Evolutionary conservation across 2,888 invertebrate genomes (phyloP).

Genomic region (Agrilus cyanescens): DNA sequence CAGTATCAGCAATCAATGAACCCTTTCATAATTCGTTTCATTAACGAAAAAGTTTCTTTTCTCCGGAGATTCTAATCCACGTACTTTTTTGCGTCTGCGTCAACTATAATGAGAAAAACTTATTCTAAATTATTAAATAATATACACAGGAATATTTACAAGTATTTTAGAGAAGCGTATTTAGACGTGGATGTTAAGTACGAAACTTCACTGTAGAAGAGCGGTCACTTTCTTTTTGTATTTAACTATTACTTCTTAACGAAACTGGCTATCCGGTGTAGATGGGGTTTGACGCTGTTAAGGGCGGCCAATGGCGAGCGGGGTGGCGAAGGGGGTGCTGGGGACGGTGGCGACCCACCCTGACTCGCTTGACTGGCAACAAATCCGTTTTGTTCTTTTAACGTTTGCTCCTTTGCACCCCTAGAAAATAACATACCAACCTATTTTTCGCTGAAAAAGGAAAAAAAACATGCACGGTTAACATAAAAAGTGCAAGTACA

Average conservation of each 20-base stretch:
- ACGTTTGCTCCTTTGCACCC: constrained; percentile 40
- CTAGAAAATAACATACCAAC: constrained; percentile 27
- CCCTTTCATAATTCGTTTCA: too few species aligned
- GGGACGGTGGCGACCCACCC: constrained; percentile 25
- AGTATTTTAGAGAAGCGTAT: too few species aligned
- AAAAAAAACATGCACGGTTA: not conserved
- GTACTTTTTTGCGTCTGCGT: too few species aligned
- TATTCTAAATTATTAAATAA: too few species aligned
- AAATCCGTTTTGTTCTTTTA: constrained; percentile 31
- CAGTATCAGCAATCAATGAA: too few species aligned
- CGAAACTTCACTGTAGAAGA: too few species aligned
- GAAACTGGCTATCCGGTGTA: constrained; percentile 37
- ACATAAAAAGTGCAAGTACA: not conserved
- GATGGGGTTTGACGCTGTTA: constrained; percentile 35
- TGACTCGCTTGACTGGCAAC: constrained; percentile 28
- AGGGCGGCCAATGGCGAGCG: constrained; percentile 31
- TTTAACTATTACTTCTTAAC: constrained; percentile 33
- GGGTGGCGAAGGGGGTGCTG: constrained; percentile 29
- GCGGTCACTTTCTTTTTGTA: too few species aligned
- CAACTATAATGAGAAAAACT: too few species aligned
- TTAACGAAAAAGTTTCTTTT: too few species aligned
- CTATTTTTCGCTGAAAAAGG: not conserved
- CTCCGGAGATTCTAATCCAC: too few species aligned
- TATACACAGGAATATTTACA: too few species aligned
- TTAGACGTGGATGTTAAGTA: too few species aligned